phyloP scores from a whole-genome alignment of 1,140 invertebrate genomes.

The Sogatella furcifera region DNA sequence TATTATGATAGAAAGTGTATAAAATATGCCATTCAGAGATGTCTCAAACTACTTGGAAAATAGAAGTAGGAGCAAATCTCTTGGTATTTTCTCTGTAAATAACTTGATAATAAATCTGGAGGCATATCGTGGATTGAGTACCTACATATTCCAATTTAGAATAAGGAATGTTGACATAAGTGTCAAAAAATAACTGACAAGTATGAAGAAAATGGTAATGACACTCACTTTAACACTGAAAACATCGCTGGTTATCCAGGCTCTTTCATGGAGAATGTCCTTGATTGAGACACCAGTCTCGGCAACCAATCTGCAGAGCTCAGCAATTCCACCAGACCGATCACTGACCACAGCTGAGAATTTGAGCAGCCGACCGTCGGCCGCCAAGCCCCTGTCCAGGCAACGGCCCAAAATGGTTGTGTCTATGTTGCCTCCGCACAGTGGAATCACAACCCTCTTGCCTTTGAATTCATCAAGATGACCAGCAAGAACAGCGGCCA shows the following conservation, averaged over 20 bases:
- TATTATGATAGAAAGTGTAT: no score
- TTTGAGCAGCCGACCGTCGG: constrained; percentile 75
- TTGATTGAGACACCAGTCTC: constrained; percentile 81
- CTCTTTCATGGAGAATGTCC: constrained; percentile 87
- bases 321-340: constrained; percentile 75
- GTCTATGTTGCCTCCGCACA: constrained; percentile 90
- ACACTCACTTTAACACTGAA: constrained; percentile 59
- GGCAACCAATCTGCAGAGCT: constrained; percentile 64
- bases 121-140: no score
- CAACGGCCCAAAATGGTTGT: constrained; percentile 81
- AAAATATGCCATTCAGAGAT: no score
- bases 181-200: neutral
- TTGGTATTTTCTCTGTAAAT: no score
- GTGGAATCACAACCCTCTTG: constrained; percentile 73
- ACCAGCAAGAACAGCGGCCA: constrained; percentile 78
- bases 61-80: no score
- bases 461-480: constrained; percentile 70
- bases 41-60: no score
- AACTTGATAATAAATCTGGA: no score
- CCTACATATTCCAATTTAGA: no score
- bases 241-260: constrained; percentile 81
- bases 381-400: constrained; percentile 78
- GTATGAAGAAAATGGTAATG: no score
- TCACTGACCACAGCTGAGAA: constrained; percentile 81
- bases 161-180: neutral